Evolutionary conservation across 2,888 invertebrate species (phyloP).

Genomic region (Andrena chrysosceles): DNA sequence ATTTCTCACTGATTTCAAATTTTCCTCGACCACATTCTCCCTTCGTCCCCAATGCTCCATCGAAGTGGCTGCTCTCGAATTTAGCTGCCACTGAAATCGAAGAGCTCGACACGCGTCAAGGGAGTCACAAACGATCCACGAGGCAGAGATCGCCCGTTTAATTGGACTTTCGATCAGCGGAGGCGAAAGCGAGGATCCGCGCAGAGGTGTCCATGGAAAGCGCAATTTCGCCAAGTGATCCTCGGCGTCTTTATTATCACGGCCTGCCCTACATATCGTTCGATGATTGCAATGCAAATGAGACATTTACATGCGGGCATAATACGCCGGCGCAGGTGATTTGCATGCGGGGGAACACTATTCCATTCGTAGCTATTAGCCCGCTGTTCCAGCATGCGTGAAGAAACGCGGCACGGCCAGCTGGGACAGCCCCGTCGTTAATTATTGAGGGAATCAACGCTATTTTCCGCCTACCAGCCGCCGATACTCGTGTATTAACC

Average conservation of each 20-base stretch:
- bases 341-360: constrained; percentile 38
- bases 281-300: constrained; percentile 55
- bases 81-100: neutral
- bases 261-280: constrained; percentile 41
- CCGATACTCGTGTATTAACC: no score
- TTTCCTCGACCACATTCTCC: no score
- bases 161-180: constrained; percentile 26
- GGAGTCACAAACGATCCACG: neutral
- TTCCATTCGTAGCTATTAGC: constrained; percentile 27
- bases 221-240: constrained; percentile 40
- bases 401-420: neutral
- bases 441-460: constrained; percentile 13
- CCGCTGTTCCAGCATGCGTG: neutral
- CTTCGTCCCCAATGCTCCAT: no score
- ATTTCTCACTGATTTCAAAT: no score
- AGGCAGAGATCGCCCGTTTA: constrained; percentile 12
- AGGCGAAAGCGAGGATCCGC: constrained; percentile 8
- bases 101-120: neutral
- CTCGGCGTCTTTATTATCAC: constrained; percentile 44
- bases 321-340: constrained; percentile 35
- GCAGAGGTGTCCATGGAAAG: neutral
- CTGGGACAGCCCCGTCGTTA: neutral
- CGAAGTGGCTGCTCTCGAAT: neutral
- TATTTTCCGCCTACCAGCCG: neutral
- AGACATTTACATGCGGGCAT: constrained; percentile 47